phyloP scores from a whole-genome alignment of 2,888 invertebrate species.

The Liopterus haemorrhoidalis region DNA sequence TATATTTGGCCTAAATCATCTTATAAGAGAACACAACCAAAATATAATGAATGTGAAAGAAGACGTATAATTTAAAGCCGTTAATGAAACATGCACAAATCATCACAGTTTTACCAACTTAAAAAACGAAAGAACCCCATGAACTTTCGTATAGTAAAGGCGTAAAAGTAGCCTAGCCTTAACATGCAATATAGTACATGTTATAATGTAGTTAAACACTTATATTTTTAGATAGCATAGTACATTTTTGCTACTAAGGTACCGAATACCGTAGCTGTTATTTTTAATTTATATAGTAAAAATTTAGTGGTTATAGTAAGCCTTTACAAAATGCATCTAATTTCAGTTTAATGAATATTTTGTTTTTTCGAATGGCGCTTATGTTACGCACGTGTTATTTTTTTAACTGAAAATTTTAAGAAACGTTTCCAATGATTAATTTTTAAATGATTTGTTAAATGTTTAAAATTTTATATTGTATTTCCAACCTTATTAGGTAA shows the following conservation, averaged over 20 bases:
- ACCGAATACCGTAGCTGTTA: constrained; percentile 18
- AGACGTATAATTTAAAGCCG: no score
- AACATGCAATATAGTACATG: constrained; percentile 39
- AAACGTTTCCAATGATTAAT: constrained; percentile 21
- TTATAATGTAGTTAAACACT: constrained; percentile 16
- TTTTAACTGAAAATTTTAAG: constrained; percentile 18
- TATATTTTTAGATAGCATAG: constrained; percentile 22
- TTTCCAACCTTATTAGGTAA: no score
- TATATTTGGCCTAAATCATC: no score
- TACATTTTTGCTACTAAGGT: constrained; percentile 14
- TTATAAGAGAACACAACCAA: no score
- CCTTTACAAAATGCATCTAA: constrained; percentile 13
- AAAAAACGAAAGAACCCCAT: no score
- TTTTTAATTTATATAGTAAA: constrained; percentile 23
- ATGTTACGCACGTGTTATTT: constrained; percentile 18
- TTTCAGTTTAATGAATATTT: neutral
- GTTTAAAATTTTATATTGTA: no score
- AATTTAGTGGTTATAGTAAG: constrained; percentile 23
- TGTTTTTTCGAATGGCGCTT: constrained; percentile 1
- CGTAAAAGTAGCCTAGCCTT: constrained; percentile 36
- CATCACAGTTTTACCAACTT: neutral
- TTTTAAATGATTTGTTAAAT: no score
- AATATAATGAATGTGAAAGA: no score
- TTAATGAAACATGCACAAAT: neutral
- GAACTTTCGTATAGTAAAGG: no score